These are phyloP conservation scores for Sphenopsis melanotis DNA, from an alignment of 2,797 vertebrate genomes.

Conservation along the genomic window DNA sequence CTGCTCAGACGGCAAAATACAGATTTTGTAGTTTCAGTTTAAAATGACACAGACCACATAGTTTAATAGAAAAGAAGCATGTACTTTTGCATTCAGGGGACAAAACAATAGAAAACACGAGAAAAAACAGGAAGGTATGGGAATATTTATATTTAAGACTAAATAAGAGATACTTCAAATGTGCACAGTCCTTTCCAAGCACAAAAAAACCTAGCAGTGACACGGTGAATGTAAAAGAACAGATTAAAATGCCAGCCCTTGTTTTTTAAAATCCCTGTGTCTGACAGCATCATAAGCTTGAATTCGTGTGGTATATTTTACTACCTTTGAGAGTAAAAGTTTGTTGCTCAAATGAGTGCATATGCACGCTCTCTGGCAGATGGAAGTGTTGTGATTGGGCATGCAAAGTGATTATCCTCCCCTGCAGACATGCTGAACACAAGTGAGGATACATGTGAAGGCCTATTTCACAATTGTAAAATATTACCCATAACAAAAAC, in stretches of 20 bases:
- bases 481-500: neutral
- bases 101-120: neutral
- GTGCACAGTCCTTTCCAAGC: neutral
- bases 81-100: neutral
- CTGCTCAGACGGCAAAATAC: neutral
- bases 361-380: neutral
- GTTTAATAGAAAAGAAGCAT: neutral
- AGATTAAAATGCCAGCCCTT: neutral
- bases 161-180: neutral
- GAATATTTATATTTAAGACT: neutral
- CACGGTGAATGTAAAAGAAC: neutral
- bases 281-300: neutral
- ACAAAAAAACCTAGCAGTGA: neutral
- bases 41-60: neutral
- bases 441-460: neutral
- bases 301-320: neutral
- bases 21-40: neutral
- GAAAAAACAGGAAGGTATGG: neutral
- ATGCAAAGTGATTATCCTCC: neutral
- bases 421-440: neutral
- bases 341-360: neutral
- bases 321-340: neutral
- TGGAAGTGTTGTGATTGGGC: neutral
- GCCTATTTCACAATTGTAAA: neutral
- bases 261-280: neutral